Conservation (phyloP, 37 sponge, comb jelly and placozoan species). For the Halisarca cf. caerulea region DNA sequence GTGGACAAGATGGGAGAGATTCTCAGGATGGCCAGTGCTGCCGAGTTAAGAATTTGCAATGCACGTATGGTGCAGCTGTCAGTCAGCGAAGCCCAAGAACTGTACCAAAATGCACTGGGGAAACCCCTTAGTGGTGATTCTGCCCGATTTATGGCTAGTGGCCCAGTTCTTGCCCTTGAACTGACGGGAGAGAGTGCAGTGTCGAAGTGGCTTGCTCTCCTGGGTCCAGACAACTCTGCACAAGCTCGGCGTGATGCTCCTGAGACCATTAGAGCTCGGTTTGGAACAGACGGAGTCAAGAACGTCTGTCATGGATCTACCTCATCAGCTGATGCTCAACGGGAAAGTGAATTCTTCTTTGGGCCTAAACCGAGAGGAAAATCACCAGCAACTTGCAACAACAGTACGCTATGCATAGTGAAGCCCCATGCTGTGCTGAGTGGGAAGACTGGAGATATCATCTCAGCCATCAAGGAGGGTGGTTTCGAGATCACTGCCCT, state of each 20-base stretch:
- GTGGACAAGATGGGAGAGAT: slow-evolving; percentile 77
- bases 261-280: slow-evolving; percentile 72
- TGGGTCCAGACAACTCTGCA: slow-evolving; percentile 82
- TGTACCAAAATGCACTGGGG: slow-evolving; percentile 77
- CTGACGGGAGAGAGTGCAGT: slow-evolving; percentile 78
- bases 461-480: slow-evolving; percentile 55
- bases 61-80: slow-evolving; percentile 80
- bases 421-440: slow-evolving; percentile 94
- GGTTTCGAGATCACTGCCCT: slow-evolving; percentile 69
- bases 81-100: slow-evolving; percentile 73
- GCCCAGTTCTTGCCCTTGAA: slow-evolving; percentile 84
- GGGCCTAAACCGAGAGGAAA: slow-evolving; percentile 38
- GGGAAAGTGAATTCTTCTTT: slow-evolving; percentile 90
- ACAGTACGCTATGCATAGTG: slow-evolving; percentile 78
- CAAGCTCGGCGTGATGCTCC: slow-evolving; percentile 75
- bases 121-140: slow-evolving; percentile 64
- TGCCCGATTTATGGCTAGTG: slow-evolving; percentile 71
- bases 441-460: slow-evolving; percentile 81
- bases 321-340: slow-evolving; percentile 58
- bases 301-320: slow-evolving; percentile 94
- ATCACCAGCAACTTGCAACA: slow-evolving; percentile 31
- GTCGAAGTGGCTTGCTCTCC: slow-evolving; percentile 54
- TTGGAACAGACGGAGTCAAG: slow-evolving; percentile 70
- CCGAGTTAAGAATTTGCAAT: slow-evolving; percentile 77
- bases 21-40: slow-evolving; percentile 33